These are phyloP conservation scores for Trissolcus basalis DNA, from an alignment of 1,140 invertebrate genomes.

Conservation along the genomic window DNA sequence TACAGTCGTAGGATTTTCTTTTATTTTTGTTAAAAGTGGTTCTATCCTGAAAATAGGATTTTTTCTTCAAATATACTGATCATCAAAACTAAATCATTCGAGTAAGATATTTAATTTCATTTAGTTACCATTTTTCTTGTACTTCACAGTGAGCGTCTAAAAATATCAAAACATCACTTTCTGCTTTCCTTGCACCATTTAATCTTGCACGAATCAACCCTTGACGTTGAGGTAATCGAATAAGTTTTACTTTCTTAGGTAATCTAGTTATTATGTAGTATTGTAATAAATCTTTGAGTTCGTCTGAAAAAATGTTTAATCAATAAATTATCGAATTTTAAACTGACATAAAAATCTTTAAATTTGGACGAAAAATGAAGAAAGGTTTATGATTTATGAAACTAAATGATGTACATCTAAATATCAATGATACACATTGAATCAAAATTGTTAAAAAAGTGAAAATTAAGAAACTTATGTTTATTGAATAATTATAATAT, in stretches of 20 bases:
- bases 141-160: slow-evolving; percentile 97
- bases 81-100: no score
- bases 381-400: no score
- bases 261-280: slow-evolving; percentile 85
- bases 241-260: slow-evolving; percentile 83
- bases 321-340: no score
- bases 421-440: not conserved
- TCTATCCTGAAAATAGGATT: slow-evolving; percentile 79
- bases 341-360: no score
- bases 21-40: slow-evolving; percentile 89
- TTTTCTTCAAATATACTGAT: no score
- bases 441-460: not conserved
- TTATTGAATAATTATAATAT: no score
- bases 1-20: slow-evolving; percentile 86
- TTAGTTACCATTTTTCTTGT: slow-evolving; percentile 83
- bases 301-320: slow-evolving; percentile 77
- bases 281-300: slow-evolving; percentile 84
- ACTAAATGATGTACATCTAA: no score
- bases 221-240: slow-evolving; percentile 84
- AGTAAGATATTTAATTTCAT: no score
- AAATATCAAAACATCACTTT: slow-evolving; percentile 92
- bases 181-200: slow-evolving; percentile 85
- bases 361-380: slow-evolving; percentile 1
- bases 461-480: no score
- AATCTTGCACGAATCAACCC: slow-evolving; percentile 92